phyloP scores from a whole-genome alignment of 1,140 invertebrate genomes.

The Anastrepha ludens region DNA sequence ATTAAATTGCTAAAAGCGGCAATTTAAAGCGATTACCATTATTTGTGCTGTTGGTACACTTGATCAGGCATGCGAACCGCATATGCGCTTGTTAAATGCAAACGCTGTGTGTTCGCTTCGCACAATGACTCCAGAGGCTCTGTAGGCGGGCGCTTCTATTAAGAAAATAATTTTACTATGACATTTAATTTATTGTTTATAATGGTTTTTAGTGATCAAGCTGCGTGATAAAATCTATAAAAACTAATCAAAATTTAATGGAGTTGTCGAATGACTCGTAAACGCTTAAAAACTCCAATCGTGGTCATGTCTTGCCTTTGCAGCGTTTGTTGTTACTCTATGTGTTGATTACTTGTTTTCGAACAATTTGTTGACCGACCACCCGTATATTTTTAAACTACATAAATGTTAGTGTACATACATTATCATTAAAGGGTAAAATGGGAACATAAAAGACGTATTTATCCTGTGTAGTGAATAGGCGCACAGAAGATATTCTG shows the following conservation, averaged over 20 bases:
- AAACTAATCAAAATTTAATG: conserved; percentile 45
- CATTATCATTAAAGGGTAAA: too few relatives aligned
- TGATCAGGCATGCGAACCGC: neutral
- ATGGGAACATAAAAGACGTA: too few relatives aligned
- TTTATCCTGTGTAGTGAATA: too few relatives aligned
- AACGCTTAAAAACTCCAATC: neutral
- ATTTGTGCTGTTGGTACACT: neutral
- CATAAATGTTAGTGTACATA: too few relatives aligned
- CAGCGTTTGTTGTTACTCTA: conserved; percentile 36
- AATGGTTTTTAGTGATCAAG: conserved; percentile 17
- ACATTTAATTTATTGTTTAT: conserved; percentile 36
- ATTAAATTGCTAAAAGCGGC: conserved; percentile 41
- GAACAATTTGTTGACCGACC: neutral
- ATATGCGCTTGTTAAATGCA: neutral
- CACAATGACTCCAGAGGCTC: neutral
- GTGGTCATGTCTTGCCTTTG: neutral
- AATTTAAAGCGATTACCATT: neutral
- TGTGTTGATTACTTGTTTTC: conserved; percentile 51
- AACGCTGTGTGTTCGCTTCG: neutral
- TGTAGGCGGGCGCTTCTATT: conserved; percentile 35
- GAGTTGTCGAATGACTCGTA: neutral
- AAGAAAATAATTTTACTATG: conserved; percentile 25
- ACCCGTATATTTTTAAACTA: neutral
- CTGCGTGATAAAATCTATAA: neutral
- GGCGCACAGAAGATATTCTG: too few relatives aligned